Percentiles rank a stretch among this genome's conserved stretches.
These are phyloP conservation scores for Formica aserva DNA, from an alignment of 2,888 invertebrate genomes.

Conservation along the genomic window DNA sequence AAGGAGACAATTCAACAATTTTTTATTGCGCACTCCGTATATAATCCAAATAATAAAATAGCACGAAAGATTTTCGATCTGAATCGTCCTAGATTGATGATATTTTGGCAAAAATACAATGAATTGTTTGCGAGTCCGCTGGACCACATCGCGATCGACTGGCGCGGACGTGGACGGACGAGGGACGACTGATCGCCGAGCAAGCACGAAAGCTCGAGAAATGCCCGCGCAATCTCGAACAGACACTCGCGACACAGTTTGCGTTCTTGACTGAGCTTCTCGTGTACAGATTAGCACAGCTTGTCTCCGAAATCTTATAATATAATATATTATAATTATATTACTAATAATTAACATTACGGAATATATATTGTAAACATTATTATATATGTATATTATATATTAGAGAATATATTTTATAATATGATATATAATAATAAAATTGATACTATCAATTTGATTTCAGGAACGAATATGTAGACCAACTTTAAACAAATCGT, in stretches of 20 bases:
- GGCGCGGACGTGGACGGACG: conserved; percentile 58
- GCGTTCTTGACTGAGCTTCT: conserved; percentile 45
- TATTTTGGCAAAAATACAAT: not conserved
- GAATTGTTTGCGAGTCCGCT: not conserved
- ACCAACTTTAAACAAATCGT: not conserved
- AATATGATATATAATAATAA: not conserved
- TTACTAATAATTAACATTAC: not conserved
- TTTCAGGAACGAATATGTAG: not conserved
- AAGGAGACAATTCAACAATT: not conserved
- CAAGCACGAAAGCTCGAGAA: conserved; percentile 63
- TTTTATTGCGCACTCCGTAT: not conserved
- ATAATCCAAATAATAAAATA: not conserved
- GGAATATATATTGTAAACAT: not conserved
- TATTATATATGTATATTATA: no score
- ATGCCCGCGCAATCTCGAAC: conserved; percentile 55
- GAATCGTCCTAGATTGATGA: not conserved
- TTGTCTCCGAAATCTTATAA: conserved; percentile 14
- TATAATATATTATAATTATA: not conserved
- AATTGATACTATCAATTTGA: not conserved
- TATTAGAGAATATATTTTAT: no score
- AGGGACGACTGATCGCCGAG: conserved; percentile 63
- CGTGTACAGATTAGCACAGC: conserved; percentile 43
- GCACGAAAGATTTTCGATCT: not conserved
- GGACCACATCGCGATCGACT: conserved; percentile 25
- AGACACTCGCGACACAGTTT: not conserved